Conservation (phyloP, 1,140 invertebrate genomes). For the Pachyrhynchus sulphureomaculatus region DNA sequence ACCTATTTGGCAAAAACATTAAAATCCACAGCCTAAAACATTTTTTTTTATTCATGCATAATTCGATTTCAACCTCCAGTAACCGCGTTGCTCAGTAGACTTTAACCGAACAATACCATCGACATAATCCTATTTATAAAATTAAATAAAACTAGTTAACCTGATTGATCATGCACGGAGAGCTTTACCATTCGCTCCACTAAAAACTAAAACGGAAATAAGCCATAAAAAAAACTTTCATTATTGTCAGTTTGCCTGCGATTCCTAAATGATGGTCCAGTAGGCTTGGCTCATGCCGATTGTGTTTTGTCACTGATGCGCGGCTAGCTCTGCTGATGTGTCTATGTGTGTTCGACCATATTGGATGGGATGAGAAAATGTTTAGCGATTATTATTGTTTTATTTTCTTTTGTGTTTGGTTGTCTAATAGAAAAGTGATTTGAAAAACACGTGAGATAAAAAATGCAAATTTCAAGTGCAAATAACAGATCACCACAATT, state of each 20-base stretch:
- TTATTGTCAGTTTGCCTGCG: neutral
- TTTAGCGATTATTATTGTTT: slow-evolving; percentile 11
- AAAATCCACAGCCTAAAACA: too few species aligned
- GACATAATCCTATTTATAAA: slow-evolving; percentile 2
- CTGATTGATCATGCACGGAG: neutral
- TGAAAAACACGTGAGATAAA: too few species aligned
- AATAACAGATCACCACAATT: too few species aligned
- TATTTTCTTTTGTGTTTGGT: neutral
- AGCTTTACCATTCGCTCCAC: neutral
- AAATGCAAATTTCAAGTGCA: too few species aligned
- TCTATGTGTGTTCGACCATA: slow-evolving; percentile 6
- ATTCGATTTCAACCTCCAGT: slow-evolving; percentile 1
- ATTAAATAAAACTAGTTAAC: slow-evolving; percentile 6
- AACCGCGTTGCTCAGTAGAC: neutral
- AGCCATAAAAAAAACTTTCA: neutral
- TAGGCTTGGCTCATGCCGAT: slow-evolving; percentile 16
- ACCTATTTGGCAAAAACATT: too few species aligned
- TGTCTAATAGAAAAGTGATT: neutral
- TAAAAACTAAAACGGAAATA: slow-evolving; percentile 2
- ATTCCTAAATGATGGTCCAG: slow-evolving; percentile 15
- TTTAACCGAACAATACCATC: neutral
- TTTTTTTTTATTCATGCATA: neutral
- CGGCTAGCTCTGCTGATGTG: slow-evolving; percentile 9
- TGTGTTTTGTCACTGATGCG: slow-evolving; percentile 41
- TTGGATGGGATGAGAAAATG: neutral